Conservation (phyloP, 2,797 vertebrate genomes). For the Carduelis carduelis region DNA sequence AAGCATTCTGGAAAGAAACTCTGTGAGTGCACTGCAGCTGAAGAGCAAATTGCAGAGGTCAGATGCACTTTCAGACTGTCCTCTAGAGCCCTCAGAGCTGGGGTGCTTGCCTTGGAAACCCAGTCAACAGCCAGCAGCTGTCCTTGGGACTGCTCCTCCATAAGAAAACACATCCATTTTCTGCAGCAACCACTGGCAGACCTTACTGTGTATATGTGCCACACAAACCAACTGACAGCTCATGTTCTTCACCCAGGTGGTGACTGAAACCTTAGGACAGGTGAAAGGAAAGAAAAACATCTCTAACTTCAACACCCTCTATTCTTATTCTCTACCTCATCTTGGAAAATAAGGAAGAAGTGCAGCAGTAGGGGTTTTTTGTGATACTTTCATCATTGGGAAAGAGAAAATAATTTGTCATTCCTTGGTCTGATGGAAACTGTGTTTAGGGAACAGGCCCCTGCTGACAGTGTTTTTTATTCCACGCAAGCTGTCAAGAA, state of each 20-base stretch:
- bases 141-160: background rate
- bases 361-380: slow-evolving; percentile 31
- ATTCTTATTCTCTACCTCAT: background rate
- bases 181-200: background rate
- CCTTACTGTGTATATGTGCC: background rate
- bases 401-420: slow-evolving; percentile 67
- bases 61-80: background rate
- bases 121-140: background rate
- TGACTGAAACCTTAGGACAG: slow-evolving; percentile 47
- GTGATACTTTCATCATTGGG: slow-evolving; percentile 39
- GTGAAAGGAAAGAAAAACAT: slow-evolving; percentile 40
- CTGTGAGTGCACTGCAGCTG: background rate
- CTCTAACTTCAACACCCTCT: background rate
- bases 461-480: slow-evolving; percentile 47
- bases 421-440: slow-evolving; percentile 51
- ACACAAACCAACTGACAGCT: background rate
- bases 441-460: slow-evolving; percentile 33
- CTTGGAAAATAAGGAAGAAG: slow-evolving; percentile 31
- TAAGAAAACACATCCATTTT: background rate
- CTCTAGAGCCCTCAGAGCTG: background rate
- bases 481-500: slow-evolving; percentile 39
- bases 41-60: background rate
- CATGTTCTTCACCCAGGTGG: background rate
- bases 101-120: background rate
- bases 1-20: background rate